These are phyloP conservation scores for Trachelus stipa DNA, from an alignment of 2,888 invertebrate genomes.

Conservation along the genomic window DNA sequence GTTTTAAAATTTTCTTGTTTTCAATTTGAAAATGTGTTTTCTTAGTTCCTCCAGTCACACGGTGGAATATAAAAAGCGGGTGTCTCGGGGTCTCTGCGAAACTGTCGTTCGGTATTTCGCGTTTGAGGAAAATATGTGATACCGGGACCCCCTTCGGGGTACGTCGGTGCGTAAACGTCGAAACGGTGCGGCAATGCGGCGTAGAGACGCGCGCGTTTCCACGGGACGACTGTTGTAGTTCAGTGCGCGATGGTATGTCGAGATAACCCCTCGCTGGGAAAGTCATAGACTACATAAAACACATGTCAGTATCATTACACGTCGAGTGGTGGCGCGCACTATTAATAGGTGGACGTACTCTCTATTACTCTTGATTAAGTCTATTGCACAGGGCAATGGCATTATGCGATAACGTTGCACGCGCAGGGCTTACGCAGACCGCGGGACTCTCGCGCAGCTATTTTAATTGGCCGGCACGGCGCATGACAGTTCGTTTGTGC, in stretches of 20 bases:
- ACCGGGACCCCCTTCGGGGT: background rate
- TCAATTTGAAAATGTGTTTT: background rate
- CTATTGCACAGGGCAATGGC: slow-evolving; percentile 48
- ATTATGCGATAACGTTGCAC: slow-evolving; percentile 43
- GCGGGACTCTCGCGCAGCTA: slow-evolving; percentile 3
- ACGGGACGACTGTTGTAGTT: background rate
- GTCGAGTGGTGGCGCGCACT: slow-evolving; percentile 33
- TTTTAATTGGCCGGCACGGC: slow-evolving; percentile 17
- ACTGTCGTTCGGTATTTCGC: too few species aligned
- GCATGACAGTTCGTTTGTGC: background rate
- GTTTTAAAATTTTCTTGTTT: background rate
- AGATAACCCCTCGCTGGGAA: slow-evolving; percentile 5
- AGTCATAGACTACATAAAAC: background rate
- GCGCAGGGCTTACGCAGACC: background rate
- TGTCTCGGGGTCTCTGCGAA: too few species aligned
- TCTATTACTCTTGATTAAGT: slow-evolving; percentile 57
- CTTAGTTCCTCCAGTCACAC: background rate
- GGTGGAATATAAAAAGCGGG: background rate
- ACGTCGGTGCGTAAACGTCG: background rate
- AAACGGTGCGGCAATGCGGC: background rate
- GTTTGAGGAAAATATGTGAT: background rate
- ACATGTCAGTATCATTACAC: slow-evolving; percentile 6
- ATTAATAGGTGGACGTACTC: slow-evolving; percentile 50
- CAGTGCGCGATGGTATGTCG: background rate
- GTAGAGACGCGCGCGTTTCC: background rate